Conservation (phyloP, 2,888 invertebrate species). For the Apamea epomidion region DNA sequence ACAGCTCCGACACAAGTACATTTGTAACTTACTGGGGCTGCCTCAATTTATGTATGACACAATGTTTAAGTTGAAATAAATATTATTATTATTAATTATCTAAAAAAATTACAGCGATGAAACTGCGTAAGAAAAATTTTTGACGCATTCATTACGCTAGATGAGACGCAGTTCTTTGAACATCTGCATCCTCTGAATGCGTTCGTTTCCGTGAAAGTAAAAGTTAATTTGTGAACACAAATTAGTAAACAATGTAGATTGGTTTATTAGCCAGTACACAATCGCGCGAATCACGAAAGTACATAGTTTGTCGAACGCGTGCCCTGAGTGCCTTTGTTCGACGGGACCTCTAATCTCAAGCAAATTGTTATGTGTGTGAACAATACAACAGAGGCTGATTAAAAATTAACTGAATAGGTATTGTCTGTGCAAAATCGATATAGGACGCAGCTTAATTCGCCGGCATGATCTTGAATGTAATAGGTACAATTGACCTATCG, state of each 20-base stretch:
- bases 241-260: slow-evolving; percentile 1
- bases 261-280: background rate
- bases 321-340: background rate
- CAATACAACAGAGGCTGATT: background rate
- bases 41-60: no score
- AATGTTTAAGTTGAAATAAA: no score
- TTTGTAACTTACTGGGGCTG: no score
- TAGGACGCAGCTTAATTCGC: background rate
- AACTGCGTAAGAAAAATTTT: background rate
- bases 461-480: background rate
- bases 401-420: background rate
- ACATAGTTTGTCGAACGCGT: background rate
- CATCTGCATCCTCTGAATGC: background rate
- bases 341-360: background rate
- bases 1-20: no score
- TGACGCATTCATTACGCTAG: background rate
- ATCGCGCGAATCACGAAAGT: background rate
- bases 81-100: no score
- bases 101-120: background rate
- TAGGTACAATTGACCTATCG: background rate
- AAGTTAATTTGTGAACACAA: background rate
- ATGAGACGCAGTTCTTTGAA: background rate
- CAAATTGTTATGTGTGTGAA: background rate
- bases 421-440: background rate
- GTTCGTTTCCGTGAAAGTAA: background rate